Conservation (phyloP, 2,113 vertebrate species). For the Aptenodytes forsteri region DNA sequence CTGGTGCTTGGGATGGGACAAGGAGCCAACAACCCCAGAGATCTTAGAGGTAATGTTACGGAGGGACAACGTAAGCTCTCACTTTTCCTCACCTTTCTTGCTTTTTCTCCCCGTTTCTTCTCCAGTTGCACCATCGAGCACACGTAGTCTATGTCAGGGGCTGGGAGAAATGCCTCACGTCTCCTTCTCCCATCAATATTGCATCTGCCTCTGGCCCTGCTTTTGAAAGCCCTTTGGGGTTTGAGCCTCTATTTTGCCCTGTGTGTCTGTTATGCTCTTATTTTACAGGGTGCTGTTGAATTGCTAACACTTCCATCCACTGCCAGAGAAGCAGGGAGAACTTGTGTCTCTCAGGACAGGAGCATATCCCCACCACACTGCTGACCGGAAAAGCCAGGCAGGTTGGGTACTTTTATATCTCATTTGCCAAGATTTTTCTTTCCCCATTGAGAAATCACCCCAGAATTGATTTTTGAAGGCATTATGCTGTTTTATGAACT, state of each 20-base stretch:
- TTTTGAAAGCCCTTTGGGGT: background rate
- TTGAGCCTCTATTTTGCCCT: background rate
- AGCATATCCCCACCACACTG: background rate
- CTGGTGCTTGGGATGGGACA: background rate
- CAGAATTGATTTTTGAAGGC: background rate
- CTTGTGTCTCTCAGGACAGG: background rate
- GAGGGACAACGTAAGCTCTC: background rate
- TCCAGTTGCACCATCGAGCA: background rate
- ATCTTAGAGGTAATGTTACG: background rate
- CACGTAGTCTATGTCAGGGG: rapidly evolving
- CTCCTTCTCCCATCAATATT: background rate
- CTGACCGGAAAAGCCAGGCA: background rate
- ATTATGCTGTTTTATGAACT: background rate
- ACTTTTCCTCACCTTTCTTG: background rate
- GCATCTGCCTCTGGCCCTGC: background rate
- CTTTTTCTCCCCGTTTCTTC: background rate
- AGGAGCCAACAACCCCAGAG: background rate
- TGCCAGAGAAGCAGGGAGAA: background rate
- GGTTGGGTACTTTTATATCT: background rate
- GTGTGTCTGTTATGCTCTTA: background rate
- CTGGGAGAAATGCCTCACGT: background rate
- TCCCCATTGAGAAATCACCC: background rate
- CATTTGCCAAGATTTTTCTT: background rate
- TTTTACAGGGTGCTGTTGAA: background rate
- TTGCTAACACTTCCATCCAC: background rate